Percentiles rank a stretch among this genome's conserved stretches.
Evolutionary conservation across 2,113 vertebrate genomes (phyloP).

Genomic region (Axis porcinus): DNA sequence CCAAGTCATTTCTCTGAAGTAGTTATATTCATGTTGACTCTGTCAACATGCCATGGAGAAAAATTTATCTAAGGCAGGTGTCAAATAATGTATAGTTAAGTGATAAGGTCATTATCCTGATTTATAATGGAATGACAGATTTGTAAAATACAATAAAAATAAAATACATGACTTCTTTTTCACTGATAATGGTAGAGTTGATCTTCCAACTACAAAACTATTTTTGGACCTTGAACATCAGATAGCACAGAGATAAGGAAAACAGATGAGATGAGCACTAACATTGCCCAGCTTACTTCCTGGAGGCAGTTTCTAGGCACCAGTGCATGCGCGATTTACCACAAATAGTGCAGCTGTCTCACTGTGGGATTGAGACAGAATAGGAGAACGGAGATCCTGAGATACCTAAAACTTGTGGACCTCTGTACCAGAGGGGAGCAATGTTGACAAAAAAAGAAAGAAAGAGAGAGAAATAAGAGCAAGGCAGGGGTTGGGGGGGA

Average conservation of each 20-base stretch:
- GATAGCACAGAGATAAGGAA: not conserved
- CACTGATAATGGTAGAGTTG: not conserved
- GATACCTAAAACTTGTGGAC: not conserved
- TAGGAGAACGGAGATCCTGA: not conserved
- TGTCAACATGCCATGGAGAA: too few species aligned
- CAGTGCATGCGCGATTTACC: not conserved
- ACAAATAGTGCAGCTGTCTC: not conserved
- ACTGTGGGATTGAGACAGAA: not conserved
- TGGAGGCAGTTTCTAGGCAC: not conserved
- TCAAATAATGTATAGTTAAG: too few species aligned
- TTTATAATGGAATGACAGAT: rapidly evolving
- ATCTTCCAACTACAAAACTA: not conserved
- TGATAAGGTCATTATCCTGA: too few species aligned
- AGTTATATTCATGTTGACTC: too few species aligned
- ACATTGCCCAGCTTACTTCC: too few species aligned
- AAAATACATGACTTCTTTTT: not conserved
- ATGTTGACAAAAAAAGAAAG: too few species aligned
- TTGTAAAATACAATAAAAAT: not conserved
- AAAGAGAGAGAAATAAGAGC: too few species aligned
- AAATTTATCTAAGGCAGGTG: too few species aligned
- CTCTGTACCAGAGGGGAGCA: not conserved
- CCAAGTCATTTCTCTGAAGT: too few species aligned
- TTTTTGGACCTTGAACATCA: not conserved
- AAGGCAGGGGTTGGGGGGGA: too few species aligned
- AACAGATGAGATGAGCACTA: not conserved